Evolutionary conservation across 2,113 vertebrate species (phyloP), one percentile per base, ranked within the genome.

Genomic region (Octodon degus): DNA sequence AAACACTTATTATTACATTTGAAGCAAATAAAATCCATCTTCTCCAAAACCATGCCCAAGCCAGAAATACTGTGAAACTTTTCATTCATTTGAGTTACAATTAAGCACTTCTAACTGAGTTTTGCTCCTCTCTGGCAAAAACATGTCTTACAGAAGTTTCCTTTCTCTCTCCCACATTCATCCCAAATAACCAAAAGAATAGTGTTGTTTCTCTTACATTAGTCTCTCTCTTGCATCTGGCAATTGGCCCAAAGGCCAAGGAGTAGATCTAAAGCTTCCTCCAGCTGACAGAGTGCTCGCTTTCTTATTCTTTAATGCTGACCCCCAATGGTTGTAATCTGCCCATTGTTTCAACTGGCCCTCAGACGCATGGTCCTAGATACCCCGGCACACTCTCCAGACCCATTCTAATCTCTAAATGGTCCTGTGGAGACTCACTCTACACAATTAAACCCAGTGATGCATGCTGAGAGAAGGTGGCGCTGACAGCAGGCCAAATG

Each of bases 221-320:
- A n/a, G 0, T 76, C 8, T 62, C 22, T n/a, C 40, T 7, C 76
- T 37, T 32, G 37, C 34, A 9, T 90, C 3, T 40, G 55, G 32
- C 22, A 63, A 40, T 3, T 60, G 47, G 1, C 37, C 19, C 7
- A 67, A 37, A 62, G 27, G 50, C 20, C 37, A 40, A 30, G 24
- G 22, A 94, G 30, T 32, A 43, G 77, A 62, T 55, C 20, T 65
- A 32, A 80, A 32, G 3, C 34, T 9, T 43, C 6, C 19, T 90
- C 58, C 12, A 12, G 13, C 20, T 4, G 32, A 19, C 2, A 20
- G 5, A 30, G 4, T 12, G 4, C 30, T 70, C 34, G 0, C 9
- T 12, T 22, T 70, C 47, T 25, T 43, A 1, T 7, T 43, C 32
- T 7, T 47, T 40, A 4, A 47, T 27, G 7, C 7, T n/a, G 30